A percentile compares a stretch with the other conserved stretches of the same genome.
These are phyloP conservation scores for Xanthia icteritia DNA, from an alignment of 2,888 invertebrate species.

Conservation along the genomic window DNA sequence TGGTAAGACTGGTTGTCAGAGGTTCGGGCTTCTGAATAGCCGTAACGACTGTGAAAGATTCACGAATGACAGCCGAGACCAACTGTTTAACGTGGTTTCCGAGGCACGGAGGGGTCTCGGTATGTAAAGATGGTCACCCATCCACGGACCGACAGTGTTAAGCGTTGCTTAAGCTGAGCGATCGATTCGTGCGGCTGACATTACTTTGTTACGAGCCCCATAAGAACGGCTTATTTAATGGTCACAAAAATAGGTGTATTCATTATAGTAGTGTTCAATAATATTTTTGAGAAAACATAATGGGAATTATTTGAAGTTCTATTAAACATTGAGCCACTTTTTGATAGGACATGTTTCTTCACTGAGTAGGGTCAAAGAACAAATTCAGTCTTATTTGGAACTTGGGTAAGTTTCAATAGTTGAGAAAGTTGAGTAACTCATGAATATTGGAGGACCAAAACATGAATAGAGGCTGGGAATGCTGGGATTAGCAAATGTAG, in stretches of 20 bases:
- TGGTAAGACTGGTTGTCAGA: too few relatives aligned
- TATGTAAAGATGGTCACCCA: too few relatives aligned
- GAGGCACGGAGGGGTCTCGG: too few relatives aligned
- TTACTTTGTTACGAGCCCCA: too few relatives aligned
- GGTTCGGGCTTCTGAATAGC: too few relatives aligned
- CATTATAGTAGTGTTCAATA: neutral
- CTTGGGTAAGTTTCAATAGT: neutral
- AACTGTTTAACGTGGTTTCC: too few relatives aligned
- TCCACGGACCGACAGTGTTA: too few relatives aligned
- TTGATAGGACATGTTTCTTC: neutral
- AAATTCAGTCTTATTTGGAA: conserved; percentile 1
- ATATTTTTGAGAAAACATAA: neutral
- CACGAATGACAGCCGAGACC: too few relatives aligned
- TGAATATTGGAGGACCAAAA: conserved; percentile 5
- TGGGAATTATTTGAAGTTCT: neutral
- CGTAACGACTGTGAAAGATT: too few relatives aligned
- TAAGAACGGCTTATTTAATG: neutral
- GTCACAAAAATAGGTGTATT: neutral
- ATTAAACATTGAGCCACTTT: too few relatives aligned
- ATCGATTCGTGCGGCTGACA: too few relatives aligned
- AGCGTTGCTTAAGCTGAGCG: too few relatives aligned
- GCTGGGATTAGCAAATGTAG: neutral
- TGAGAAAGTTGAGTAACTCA: conserved; percentile 4
- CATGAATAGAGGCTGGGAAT: conserved; percentile 4
- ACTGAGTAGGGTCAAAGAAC: neutral